phyloP scores from a whole-genome alignment of 2,888 invertebrate species.

The Drosophila mettleri region DNA sequence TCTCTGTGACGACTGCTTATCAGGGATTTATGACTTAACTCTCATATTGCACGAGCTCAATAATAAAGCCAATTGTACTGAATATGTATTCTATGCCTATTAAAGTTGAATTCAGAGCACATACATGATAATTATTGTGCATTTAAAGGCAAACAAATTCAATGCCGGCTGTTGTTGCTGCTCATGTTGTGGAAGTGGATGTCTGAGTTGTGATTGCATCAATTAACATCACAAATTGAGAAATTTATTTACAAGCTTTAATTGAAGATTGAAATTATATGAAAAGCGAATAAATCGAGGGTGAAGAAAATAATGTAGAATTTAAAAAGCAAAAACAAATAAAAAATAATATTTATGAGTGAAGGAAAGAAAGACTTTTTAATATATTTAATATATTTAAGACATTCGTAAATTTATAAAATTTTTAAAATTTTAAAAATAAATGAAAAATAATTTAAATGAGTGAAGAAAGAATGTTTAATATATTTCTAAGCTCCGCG shows the following conservation, averaged over 20 bases:
- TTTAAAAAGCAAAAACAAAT: no score
- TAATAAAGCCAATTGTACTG: slow-evolving; percentile 26
- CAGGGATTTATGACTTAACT: slow-evolving; percentile 7
- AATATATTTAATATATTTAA: no score
- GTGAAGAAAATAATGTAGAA: no score
- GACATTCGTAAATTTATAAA: no score
- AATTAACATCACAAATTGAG: background rate
- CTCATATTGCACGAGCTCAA: background rate
- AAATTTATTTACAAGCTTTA: background rate
- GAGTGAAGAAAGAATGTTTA: no score
- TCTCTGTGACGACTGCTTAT: slow-evolving; percentile 15
- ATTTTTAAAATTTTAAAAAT: no score
- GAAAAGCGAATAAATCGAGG: no score
- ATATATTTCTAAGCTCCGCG: no score
- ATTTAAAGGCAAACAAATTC: background rate
- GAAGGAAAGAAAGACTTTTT: no score
- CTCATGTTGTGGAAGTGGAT: background rate
- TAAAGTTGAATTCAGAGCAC: slow-evolving; percentile 3
- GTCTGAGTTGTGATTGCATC: background rate
- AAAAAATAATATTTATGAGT: no score
- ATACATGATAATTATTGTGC: background rate
- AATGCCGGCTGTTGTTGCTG: background rate
- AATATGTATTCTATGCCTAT: background rate
- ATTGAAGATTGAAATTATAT: no score
- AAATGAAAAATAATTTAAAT: no score